These are phyloP conservation scores for Euura lappo DNA, from an alignment of 1,140 invertebrate genomes.

Conservation along the genomic window DNA sequence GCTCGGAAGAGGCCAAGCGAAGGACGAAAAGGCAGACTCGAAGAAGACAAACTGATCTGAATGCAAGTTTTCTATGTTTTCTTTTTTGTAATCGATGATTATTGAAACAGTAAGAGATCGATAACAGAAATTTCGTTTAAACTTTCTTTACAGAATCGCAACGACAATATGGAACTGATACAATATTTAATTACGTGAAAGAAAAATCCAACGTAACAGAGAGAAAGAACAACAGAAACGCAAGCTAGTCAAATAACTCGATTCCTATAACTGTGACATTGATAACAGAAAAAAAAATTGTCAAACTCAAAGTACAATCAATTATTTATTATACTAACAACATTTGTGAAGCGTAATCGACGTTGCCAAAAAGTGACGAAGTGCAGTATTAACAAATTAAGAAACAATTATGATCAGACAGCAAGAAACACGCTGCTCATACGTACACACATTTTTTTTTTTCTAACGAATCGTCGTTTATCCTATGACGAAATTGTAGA, in stretches of 20 bases:
- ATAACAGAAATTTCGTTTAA: neutral
- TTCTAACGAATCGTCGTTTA: neutral
- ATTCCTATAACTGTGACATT: neutral
- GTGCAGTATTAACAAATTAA: neutral
- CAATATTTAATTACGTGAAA: neutral
- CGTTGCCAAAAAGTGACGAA: neutral
- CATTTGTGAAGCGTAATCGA: neutral
- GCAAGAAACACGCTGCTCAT: neutral
- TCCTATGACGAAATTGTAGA: neutral
- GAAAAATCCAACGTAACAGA: neutral
- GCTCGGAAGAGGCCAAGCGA: slow-evolving; percentile 77
- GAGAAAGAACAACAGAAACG: neutral
- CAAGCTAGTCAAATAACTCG: slow-evolving; percentile 14
- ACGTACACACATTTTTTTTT: neutral
- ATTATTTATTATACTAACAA: slow-evolving; percentile 5
- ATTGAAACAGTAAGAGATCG: neutral
- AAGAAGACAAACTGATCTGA: slow-evolving; percentile 78
- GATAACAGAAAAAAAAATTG: neutral
- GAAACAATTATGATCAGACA: neutral
- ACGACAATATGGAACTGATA: slow-evolving; percentile 1
- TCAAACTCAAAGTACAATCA: slow-evolving; percentile 11
- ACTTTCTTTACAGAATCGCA: neutral
- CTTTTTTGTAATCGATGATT: neutral
- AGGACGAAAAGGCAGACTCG: slow-evolving; percentile 77
- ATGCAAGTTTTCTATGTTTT: slow-evolving; percentile 14